Percentiles rank a stretch among this genome's conserved stretches.
phyloP scores from a whole-genome alignment of 1,140 invertebrate species.

The Patella vulgata region DNA sequence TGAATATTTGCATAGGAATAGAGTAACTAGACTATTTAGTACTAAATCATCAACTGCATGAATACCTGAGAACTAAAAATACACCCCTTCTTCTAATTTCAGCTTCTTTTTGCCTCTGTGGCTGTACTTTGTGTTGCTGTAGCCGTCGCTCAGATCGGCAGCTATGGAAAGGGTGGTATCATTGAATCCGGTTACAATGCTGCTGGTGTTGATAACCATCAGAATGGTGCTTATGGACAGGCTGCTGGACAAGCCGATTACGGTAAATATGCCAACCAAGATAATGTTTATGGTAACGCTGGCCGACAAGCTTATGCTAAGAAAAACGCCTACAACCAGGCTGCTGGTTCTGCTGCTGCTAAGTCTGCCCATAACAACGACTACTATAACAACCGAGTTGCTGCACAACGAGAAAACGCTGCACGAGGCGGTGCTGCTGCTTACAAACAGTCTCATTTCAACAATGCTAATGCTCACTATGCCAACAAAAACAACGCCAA shows the following conservation, averaged over 20 bases:
- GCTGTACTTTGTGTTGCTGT: slow-evolving; percentile 2
- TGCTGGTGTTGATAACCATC: slow-evolving; percentile 4
- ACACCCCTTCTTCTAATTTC: slow-evolving; percentile 4
- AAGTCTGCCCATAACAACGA: background rate
- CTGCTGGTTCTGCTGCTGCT: background rate
- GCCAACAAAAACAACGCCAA: slow-evolving; percentile 1
- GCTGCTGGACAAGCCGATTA: background rate
- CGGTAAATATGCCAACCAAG: background rate
- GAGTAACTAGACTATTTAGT: no score
- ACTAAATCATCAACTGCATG: no score
- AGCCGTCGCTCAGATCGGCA: background rate
- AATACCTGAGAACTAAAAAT: no score
- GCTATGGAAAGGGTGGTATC: no score
- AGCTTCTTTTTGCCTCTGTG: slow-evolving; percentile 2
- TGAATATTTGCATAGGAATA: no score
- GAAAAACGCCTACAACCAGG: background rate
- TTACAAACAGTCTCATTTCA: background rate
- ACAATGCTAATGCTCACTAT: background rate
- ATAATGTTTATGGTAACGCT: background rate
- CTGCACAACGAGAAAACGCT: background rate
- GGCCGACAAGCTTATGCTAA: background rate
- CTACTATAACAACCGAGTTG: background rate
- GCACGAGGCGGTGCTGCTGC: background rate
- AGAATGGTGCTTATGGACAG: background rate
- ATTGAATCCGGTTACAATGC: background rate